A percentile compares a stretch with the other conserved stretches of the same genome.
Conservation (phyloP, 2,797 vertebrate species). For the Molossus alvarezi region DNA sequence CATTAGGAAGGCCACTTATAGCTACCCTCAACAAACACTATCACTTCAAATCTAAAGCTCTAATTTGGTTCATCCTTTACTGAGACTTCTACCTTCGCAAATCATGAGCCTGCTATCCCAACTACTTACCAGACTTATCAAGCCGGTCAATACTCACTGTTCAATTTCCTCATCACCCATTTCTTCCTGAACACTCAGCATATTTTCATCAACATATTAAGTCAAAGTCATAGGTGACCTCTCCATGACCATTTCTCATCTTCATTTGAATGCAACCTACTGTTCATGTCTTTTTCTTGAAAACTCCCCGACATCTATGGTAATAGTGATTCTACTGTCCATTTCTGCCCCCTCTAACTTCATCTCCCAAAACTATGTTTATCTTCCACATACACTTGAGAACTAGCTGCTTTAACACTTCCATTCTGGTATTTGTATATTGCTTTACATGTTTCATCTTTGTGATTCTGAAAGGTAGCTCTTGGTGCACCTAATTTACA, state of each 20-base stretch:
- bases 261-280: not conserved
- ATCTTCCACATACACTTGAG: not conserved
- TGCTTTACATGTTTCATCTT: not conserved
- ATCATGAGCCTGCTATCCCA: not conserved
- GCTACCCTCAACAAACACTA: not conserved
- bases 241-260: not conserved
- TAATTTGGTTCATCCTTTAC: not conserved
- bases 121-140: not conserved
- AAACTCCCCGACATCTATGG: not conserved
- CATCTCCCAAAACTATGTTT: not conserved
- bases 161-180: not conserved
- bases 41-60: not conserved
- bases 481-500: constrained; percentile 13
- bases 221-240: not conserved
- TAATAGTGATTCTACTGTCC: not conserved
- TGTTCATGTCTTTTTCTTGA: not conserved
- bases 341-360: not conserved
- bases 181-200: not conserved
- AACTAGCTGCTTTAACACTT: not conserved
- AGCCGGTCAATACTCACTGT: not conserved
- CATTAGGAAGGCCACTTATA: constrained; percentile 23
- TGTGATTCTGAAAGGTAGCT: constrained; percentile 19
- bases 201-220: not conserved
- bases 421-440: not conserved
- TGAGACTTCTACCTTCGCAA: not conserved